These are phyloP conservation scores for Harlomillsia oculata DNA, from an alignment of 1,140 invertebrate genomes.

Conservation along the genomic window DNA sequence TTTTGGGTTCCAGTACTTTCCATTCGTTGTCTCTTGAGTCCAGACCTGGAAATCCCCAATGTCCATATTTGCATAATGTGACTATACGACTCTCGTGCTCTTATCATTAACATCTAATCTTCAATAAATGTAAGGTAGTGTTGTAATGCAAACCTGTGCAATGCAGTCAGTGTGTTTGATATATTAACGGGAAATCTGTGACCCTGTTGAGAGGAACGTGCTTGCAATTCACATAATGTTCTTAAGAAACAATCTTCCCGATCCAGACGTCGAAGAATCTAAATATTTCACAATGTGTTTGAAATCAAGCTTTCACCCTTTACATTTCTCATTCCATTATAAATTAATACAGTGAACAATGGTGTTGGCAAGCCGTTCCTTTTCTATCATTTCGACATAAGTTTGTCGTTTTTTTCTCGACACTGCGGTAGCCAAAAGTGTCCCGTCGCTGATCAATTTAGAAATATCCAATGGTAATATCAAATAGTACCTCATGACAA, in stretches of 20 bases:
- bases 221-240: conserved; percentile 16
- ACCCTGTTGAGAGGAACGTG: too few species aligned
- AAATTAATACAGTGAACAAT: conserved; percentile 13
- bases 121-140: too few species aligned
- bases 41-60: not conserved
- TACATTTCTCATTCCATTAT: not conserved
- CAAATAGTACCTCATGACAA: conserved; percentile 17
- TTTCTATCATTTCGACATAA: not conserved
- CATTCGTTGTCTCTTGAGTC: not conserved
- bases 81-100: too few species aligned
- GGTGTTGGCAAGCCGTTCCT: not conserved
- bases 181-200: too few species aligned
- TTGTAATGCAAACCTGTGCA: too few species aligned
- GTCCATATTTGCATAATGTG: too few species aligned
- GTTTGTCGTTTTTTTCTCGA: conserved; percentile 2
- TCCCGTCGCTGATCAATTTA: conserved; percentile 18
- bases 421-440: conserved; percentile 7
- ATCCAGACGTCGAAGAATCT: conserved; percentile 16
- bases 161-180: too few species aligned
- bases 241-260: conserved; percentile 17
- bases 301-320: not conserved
- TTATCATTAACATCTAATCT: too few species aligned
- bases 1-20: not conserved
- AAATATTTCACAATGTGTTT: not conserved
- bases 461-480: conserved; percentile 18